Conservation (phyloP, 2,888 invertebrate genomes). For the Erebia ligea region DNA sequence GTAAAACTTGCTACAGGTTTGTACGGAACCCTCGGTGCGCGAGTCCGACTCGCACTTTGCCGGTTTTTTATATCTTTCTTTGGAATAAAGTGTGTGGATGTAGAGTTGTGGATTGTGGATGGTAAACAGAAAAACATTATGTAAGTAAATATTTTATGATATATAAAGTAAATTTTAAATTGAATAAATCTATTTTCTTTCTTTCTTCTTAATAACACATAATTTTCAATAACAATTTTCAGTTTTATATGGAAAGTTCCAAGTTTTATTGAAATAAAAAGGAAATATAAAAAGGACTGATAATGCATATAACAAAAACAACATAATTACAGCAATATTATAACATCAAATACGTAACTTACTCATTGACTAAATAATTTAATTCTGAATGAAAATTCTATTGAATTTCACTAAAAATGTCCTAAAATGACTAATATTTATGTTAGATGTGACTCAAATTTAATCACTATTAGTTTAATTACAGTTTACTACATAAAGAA, state of each 20-base stretch:
- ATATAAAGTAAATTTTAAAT: no score
- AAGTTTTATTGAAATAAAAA: neutral
- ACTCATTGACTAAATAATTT: neutral
- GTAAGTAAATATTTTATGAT: no score
- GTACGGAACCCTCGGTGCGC: no score
- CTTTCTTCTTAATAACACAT: no score
- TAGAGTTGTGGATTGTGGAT: no score
- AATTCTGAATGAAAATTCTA: constrained; percentile 8
- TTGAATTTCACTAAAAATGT: constrained; percentile 7
- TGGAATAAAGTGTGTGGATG: no score
- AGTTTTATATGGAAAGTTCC: neutral
- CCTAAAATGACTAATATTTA: neutral
- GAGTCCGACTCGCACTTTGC: no score
- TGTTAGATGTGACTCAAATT: neutral
- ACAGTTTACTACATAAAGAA: neutral
- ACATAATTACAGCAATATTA: neutral
- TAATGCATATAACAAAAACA: neutral
- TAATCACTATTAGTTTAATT: neutral
- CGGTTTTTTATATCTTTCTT: no score
- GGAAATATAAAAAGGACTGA: neutral
- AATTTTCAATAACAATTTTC: no score
- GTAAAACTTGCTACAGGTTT: no score
- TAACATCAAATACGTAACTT: neutral
- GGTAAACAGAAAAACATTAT: no score
- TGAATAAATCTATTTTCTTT: no score